Conservation (phyloP, 2,113 vertebrate species). For the Siniperca knerii region DNA sequence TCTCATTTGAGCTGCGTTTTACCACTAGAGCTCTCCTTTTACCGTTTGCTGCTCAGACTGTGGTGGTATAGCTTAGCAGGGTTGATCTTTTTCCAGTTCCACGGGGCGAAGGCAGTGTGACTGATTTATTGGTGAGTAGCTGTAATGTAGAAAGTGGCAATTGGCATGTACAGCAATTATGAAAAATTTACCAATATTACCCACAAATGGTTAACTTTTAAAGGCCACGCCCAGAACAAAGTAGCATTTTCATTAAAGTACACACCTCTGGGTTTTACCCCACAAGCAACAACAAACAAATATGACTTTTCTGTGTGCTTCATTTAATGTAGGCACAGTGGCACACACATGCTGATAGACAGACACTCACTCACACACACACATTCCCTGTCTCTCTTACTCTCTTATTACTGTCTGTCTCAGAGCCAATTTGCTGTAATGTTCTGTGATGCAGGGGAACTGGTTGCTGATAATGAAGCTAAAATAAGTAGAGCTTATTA, state of each 20-base stretch:
- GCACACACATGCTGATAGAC: conserved; percentile 34
- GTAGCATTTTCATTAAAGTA: conserved; percentile 24
- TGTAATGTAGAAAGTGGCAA: conserved; percentile 1
- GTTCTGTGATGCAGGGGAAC: conserved; percentile 49
- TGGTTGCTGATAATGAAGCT: conserved; percentile 69
- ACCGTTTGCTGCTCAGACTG: background rate
- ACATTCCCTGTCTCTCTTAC: conserved; percentile 33
- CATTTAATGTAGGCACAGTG: conserved; percentile 22
- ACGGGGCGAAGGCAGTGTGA: conserved; percentile 7
- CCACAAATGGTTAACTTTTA: conserved; percentile 15
- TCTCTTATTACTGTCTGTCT: conserved; percentile 59
- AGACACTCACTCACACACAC: background rate
- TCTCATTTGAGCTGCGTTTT: conserved; percentile 18
- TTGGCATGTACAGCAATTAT: background rate
- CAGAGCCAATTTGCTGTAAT: conserved; percentile 69
- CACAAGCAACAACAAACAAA: background rate
- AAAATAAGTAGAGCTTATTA: conserved; percentile 76
- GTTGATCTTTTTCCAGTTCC: background rate
- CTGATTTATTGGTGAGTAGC: background rate
- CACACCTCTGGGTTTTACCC: conserved; percentile 1
- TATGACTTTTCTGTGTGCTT: conserved; percentile 8
- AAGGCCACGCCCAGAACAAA: conserved; percentile 13
- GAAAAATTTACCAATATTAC: background rate
- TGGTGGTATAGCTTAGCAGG: background rate
- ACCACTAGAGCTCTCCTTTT: conserved; percentile 12